Evolutionary conservation across 2,888 invertebrate species (phyloP), one percentile per base, ranked within the genome.

Genomic region (Andrena bicolor): DNA sequence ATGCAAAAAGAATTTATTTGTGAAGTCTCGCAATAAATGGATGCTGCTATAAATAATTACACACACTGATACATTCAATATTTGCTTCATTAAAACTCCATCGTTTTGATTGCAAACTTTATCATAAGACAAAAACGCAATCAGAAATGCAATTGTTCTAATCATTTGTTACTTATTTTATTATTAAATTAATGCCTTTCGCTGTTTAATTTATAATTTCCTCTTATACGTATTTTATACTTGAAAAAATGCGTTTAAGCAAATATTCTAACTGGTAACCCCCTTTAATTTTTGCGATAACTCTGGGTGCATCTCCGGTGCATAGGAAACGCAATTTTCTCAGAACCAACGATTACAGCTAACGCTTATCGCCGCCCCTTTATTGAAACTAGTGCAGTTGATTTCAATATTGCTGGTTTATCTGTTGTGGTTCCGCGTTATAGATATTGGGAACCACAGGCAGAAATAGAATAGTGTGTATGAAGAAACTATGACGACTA

Each of bases 341-440:
- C 30, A 23, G 80, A 69, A 65, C 10, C 48, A 13, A 23, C 58
- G 73, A 78, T 78, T 69, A 77, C 60, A 49, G 23, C 63, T 32
- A 49, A 69, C 68, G 32, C 51, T 68, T 78, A 81, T 73, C 68
- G 64, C 7, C n/a, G 41, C 28, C 16, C 35, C 72, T 58, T 77
- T 73, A 49, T 65, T 51, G 58, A 68, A 78, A 78, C 56, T 73
- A 78, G 48, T 16, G n/a, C 66, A 72, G 30, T n/a, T 28, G 66
- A 73, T 69, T 20, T 30, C 23, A 77, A 72, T 78, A 64, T 69
- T 69, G 28, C 41, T 26, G 41, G 8, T 66, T 63, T 53, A 76
- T 76, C 76, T 76, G 49, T 51, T 32, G 10, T 4, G 8, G 72
- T 66, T 69, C 61, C 56, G 51, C 26, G 60, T 8, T 53, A 26